Evolutionary conservation across 2,797 vertebrate species (phyloP).

Genomic region (Chiloscyllium punctatum): DNA sequence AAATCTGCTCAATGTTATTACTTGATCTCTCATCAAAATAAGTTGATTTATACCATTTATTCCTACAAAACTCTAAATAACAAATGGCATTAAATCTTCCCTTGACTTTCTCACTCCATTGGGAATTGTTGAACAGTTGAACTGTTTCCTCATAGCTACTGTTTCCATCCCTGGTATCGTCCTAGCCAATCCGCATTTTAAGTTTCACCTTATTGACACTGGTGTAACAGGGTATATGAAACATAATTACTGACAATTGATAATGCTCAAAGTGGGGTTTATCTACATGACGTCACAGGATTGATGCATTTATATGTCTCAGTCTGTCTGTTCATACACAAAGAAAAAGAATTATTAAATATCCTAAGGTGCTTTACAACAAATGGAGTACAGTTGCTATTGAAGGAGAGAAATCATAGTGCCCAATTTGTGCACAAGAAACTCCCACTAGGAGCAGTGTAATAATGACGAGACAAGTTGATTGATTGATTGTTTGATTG

Average conservation of each 20-base stretch:
- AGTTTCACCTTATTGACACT: neutral
- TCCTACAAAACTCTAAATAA: neutral
- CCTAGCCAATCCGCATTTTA: neutral
- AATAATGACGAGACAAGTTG: too few species aligned
- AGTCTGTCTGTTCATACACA: neutral
- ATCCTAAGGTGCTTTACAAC: too few species aligned
- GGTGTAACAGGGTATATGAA: neutral
- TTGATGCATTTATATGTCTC: neutral
- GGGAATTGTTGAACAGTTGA: too few species aligned
- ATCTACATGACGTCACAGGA: neutral
- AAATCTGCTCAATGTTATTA: neutral
- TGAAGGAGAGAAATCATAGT: too few species aligned
- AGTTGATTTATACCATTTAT: neutral
- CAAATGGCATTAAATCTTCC: neutral
- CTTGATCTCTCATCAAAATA: neutral
- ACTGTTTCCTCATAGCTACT: neutral
- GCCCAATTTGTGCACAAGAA: too few species aligned
- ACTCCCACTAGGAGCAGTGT: too few species aligned
- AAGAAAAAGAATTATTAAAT: too few species aligned
- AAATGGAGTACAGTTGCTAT: too few species aligned
- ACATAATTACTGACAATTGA: neutral
- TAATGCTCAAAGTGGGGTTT: too few species aligned
- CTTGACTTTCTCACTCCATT: neutral
- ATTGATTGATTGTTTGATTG: too few species aligned
- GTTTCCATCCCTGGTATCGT: neutral